A percentile compares a stretch with the other conserved stretches of the same genome.
phyloP scores from a whole-genome alignment of 2,888 invertebrate species.

The Ectobius pallidus region DNA sequence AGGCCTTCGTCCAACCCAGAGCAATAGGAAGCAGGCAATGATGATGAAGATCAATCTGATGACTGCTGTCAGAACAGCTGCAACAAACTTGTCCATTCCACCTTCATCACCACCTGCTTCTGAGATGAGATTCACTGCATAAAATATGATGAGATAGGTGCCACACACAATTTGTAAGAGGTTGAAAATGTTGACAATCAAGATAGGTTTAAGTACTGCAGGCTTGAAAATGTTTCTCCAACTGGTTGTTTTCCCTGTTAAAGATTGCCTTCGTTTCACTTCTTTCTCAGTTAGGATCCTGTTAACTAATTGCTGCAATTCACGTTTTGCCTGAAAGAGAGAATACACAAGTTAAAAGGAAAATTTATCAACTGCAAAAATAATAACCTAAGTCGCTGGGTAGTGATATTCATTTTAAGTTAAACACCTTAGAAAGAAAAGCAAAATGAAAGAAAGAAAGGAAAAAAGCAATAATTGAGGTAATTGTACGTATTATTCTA shows the following conservation, averaged over 20 bases:
- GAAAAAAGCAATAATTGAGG: no score
- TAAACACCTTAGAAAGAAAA: no score
- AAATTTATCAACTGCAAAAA: no score
- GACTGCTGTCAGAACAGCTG: slow-evolving; percentile 72
- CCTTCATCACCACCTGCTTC: slow-evolving; percentile 23
- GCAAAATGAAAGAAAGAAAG: no score
- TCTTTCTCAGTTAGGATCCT: slow-evolving; percentile 20
- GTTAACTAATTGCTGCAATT: slow-evolving; percentile 25
- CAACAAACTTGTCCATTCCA: slow-evolving; percentile 56
- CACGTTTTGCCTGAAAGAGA: slow-evolving; percentile 27
- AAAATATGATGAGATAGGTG: slow-evolving; percentile 78
- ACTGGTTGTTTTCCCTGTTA: not conserved
- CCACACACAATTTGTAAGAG: slow-evolving; percentile 75
- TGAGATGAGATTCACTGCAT: slow-evolving; percentile 73
- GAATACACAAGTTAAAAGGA: no score
- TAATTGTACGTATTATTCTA: no score
- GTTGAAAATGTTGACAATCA: slow-evolving; percentile 75
- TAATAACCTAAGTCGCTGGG: no score
- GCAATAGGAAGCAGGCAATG: slow-evolving; percentile 68
- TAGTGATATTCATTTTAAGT: no score
- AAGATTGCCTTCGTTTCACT: not conserved
- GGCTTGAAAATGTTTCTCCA: slow-evolving; percentile 56
- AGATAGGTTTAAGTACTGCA: slow-evolving; percentile 72
- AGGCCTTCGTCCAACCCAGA: slow-evolving; percentile 67
- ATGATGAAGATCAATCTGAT: slow-evolving; percentile 69